Conservation (phyloP, 2,113 vertebrate genomes). For the Riparia riparia region DNA sequence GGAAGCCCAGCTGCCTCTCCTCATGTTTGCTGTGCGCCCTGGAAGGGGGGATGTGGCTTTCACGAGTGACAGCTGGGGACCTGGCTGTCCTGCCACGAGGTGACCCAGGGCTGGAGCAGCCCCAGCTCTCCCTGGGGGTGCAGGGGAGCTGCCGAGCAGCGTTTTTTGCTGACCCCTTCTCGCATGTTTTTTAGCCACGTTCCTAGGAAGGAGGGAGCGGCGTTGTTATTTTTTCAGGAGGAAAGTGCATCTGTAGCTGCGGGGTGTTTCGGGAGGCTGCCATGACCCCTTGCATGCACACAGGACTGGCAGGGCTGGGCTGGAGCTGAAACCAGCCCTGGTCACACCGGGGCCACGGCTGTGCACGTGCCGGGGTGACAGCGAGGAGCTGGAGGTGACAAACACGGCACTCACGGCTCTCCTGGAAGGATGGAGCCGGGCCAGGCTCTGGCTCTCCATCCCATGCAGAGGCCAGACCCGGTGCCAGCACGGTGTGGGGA, state of each 20-base stretch:
- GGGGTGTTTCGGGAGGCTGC: not conserved
- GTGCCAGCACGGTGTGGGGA: not conserved
- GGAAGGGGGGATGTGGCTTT: not conserved
- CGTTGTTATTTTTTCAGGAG: rapidly evolving
- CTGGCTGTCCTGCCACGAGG: not conserved
- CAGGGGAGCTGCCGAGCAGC: not conserved
- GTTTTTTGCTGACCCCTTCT: not conserved
- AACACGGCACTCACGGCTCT: rapidly evolving
- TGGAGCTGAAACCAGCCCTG: not conserved
- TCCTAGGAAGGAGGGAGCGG: not conserved
- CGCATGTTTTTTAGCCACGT: not conserved
- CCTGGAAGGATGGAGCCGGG: not conserved
- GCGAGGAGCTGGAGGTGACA: not conserved
- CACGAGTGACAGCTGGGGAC: conserved; percentile 33
- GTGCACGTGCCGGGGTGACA: not conserved
- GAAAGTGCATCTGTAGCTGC: not conserved
- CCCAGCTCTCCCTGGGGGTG: not conserved
- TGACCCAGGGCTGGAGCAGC: not conserved
- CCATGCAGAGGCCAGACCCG: too few species aligned
- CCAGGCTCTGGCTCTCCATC: not conserved
- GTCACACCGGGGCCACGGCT: rapidly evolving
- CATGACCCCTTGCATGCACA: not conserved
- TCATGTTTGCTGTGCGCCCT: not conserved
- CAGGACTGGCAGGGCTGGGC: not conserved
- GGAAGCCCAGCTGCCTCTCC: conserved; percentile 7